Conservation (phyloP, 2,113 vertebrate species). For the Mirounga angustirostris region DNA sequence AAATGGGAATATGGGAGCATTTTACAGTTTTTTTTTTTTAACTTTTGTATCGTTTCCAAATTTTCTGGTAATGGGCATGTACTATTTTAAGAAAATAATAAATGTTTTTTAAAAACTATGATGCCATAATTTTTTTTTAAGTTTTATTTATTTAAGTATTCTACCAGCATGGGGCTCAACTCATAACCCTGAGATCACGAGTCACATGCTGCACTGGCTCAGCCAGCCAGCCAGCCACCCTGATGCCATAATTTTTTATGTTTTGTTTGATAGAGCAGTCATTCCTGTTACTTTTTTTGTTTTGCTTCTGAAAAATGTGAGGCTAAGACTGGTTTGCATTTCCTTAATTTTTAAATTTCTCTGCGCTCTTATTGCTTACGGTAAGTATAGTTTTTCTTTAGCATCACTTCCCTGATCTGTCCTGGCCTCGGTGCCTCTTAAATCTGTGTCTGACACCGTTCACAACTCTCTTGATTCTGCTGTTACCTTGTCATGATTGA, state of each 20-base stretch:
- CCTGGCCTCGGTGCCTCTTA: neutral
- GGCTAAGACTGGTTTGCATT: neutral
- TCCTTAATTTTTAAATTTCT: neutral
- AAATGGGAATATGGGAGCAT: neutral
- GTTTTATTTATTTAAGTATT: neutral
- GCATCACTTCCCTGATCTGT: too few relatives aligned
- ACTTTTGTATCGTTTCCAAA: neutral
- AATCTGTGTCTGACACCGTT: neutral
- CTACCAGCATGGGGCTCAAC: neutral
- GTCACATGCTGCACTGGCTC: neutral
- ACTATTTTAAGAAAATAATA: neutral
- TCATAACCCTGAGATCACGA: neutral
- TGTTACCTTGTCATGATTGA: neutral
- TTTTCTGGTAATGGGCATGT: neutral
- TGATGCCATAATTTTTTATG: neutral
- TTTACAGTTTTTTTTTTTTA: neutral
- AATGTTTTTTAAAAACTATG: neutral
- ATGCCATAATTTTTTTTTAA: neutral
- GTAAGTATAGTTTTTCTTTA: neutral
- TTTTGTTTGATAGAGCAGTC: neutral
- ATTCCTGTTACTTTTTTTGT: neutral
- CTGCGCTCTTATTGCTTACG: neutral
- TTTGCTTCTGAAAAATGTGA: neutral
- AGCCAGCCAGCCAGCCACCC: neutral
- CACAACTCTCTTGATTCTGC: neutral